Percentiles rank a stretch among this genome's conserved stretches.
Conservation (phyloP, 2,888 invertebrate species). For the Drosophila neonasuta region DNA sequence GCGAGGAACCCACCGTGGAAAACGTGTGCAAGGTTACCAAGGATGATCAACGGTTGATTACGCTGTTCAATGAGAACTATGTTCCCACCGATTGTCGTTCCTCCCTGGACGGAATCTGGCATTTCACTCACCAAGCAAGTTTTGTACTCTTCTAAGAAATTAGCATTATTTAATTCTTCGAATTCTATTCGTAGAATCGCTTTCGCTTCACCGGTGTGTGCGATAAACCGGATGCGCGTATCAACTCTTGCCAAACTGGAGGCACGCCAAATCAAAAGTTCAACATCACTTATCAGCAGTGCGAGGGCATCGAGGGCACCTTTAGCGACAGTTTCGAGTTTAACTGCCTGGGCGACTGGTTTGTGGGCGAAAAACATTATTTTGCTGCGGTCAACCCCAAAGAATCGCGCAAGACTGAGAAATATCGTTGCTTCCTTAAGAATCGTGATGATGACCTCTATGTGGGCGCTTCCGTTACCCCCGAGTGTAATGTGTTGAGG, state of each 20-base stretch:
- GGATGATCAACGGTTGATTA: constrained; percentile 90
- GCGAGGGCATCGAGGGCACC: constrained; percentile 93
- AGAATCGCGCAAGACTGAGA: constrained; percentile 96
- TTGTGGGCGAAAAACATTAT: constrained; percentile 97
- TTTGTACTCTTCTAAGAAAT: neutral
- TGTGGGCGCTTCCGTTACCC: constrained; percentile 95
- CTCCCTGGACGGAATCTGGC: constrained; percentile 97
- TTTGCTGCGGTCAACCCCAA: constrained; percentile 99
- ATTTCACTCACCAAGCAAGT: constrained; percentile 90
- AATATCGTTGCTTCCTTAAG: constrained; percentile 95
- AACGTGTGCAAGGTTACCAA: constrained; percentile 89
- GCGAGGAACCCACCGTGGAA: constrained; percentile 87
- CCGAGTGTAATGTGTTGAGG: constrained; percentile 95
- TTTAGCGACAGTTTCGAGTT: constrained; percentile 96
- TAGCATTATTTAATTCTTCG: constrained; percentile 14
- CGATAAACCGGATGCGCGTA: constrained; percentile 92
- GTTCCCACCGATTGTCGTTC: constrained; percentile 95
- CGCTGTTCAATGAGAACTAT: constrained; percentile 94
- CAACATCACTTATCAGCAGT: constrained; percentile 95
- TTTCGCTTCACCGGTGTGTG: constrained; percentile 96
- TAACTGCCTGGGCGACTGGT: constrained; percentile 97
- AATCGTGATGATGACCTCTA: constrained; percentile 96
- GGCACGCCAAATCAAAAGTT: constrained; percentile 99
- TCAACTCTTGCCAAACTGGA: constrained; percentile 96
- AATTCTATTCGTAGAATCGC: constrained; percentile 84